Evolutionary conservation across 2,113 vertebrate species (phyloP).

Genomic region (Cyprinus carpio): DNA sequence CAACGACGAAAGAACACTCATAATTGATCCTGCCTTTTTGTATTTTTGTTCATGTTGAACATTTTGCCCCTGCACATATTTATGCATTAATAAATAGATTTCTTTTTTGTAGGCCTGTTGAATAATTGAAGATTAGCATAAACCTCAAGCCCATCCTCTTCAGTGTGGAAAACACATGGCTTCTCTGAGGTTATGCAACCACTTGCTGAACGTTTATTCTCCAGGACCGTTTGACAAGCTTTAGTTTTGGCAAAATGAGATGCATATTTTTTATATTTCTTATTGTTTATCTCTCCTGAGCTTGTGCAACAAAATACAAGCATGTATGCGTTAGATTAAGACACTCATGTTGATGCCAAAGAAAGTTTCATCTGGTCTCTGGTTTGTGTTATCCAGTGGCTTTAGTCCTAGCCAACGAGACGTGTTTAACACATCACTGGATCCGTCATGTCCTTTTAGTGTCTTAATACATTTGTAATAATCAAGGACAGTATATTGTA

Average conservation of each 20-base stretch:
- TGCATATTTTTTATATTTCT: constrained; percentile 35
- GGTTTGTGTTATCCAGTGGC: background rate
- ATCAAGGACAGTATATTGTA: background rate
- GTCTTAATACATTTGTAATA: background rate
- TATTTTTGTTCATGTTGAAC: background rate
- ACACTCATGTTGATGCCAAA: background rate
- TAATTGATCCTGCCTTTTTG: constrained; percentile 22
- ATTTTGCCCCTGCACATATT: constrained; percentile 14
- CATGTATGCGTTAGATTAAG: background rate
- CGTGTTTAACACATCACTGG: background rate
- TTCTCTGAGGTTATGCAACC: constrained; percentile 60
- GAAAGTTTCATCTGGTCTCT: background rate
- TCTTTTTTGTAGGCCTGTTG: background rate
- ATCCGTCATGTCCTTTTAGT: background rate
- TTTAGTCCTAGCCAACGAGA: background rate
- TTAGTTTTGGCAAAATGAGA: constrained; percentile 44
- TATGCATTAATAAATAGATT: constrained; percentile 22
- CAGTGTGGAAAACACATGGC: constrained; percentile 68
- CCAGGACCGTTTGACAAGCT: constrained; percentile 49
- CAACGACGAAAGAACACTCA: background rate
- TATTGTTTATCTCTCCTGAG: constrained; percentile 52
- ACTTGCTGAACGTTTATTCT: constrained; percentile 17
- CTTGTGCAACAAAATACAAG: constrained; percentile 55
- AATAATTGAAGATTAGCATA: constrained; percentile 34
- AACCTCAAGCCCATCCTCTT: constrained; percentile 40